Evolutionary conservation across 1,140 invertebrate genomes (phyloP), one percentile per base, ranked within the genome.

Genomic region (Hypsibius dujardini): DNA sequence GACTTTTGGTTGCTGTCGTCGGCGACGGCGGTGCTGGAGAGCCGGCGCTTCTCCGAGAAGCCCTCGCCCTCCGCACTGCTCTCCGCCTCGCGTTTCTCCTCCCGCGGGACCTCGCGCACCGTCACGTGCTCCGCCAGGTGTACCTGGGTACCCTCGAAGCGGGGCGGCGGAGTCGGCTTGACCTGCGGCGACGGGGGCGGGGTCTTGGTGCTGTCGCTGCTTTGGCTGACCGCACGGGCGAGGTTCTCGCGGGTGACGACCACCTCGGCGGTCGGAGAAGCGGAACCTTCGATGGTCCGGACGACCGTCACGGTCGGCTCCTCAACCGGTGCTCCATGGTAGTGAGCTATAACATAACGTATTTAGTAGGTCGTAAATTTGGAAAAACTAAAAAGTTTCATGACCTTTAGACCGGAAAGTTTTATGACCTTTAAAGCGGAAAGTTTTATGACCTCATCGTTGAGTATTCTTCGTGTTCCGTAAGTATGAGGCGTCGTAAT

Each of bases 1-100:
- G 62, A 15, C 62, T 67, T 67, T 45, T 67, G 62, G 42, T 12
- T 42, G 62, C 45, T 45, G 42, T 67, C 62, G 42, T 67, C 62
- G 62, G 12, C 62, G 3, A 42, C 12, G 3, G 62, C 12, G 3
- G 12, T 3, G 42, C 42, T 42, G 62, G 62, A 67, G 12, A 67
- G 62, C 12, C 42, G 62, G 3, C 12, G 62, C 3, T 3, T 3
- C 62, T 67, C 62, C 28, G 28, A 28, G 28, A 28, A 28, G 62
- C 42, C 3, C 50, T 56, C 50, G 7, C 7, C 7, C 50, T 56
- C 50, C 50, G 7, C 50, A 56, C 50, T n/a, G 50, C 50, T 7
- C 50, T 12, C n/a, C 50, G 7, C 7, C 50, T 56, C 50, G 50
- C 28, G 28, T 28, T 28, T 28, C 28, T 28, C 45, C 62, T 15